Conservation (phyloP, 2,113 vertebrate genomes). For the Typhlomys cinereus region DNA sequence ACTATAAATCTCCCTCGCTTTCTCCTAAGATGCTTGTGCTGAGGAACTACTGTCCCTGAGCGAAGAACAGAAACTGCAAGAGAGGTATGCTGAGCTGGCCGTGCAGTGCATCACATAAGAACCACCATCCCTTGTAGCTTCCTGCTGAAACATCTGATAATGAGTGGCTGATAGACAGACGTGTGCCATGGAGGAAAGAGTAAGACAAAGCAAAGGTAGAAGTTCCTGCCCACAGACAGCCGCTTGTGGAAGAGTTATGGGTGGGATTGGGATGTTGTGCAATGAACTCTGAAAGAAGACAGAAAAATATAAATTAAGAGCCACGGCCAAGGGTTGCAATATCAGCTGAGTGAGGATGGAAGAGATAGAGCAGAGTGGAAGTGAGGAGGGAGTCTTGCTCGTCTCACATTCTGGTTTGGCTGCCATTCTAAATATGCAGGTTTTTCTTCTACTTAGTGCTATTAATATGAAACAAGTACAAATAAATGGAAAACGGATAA, state of each 20-base stretch:
- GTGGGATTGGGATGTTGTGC: not conserved
- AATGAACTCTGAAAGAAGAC: not conserved
- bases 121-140: not conserved
- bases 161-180: not conserved
- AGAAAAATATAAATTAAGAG: not conserved
- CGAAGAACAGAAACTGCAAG: too few species aligned
- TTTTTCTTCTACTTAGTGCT: not conserved
- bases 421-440: not conserved
- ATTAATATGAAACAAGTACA: slow-evolving; percentile 22
- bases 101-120: accelerated
- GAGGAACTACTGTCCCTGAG: too few species aligned
- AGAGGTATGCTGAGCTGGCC: accelerated
- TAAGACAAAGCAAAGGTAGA: not conserved
- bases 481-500: slow-evolving; percentile 6
- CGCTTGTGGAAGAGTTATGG: not conserved
- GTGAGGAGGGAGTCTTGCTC: not conserved
- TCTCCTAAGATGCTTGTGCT: too few species aligned
- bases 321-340: not conserved
- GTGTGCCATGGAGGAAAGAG: not conserved
- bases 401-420: not conserved
- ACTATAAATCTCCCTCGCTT: too few species aligned
- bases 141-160: not conserved
- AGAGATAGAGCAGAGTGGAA: not conserved
- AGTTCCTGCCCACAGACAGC: not conserved
- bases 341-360: not conserved